A percentile compares a stretch with the other conserved stretches of the same genome.
Conservation (phyloP, 2,797 vertebrate genomes). For the Cuculus canorus region DNA sequence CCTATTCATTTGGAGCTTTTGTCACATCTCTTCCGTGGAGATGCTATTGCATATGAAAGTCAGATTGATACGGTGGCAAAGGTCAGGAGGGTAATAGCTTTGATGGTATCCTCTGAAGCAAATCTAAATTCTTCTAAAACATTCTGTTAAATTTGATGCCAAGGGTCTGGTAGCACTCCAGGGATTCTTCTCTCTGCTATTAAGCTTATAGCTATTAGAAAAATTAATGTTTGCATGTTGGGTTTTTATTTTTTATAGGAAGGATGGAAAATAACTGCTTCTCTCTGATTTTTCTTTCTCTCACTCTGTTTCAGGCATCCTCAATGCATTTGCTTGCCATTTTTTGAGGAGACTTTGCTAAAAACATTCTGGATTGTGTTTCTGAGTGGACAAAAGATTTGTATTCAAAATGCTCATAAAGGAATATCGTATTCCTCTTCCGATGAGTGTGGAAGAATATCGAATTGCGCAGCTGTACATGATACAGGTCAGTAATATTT, state of each 20-base stretch:
- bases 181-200: constrained; percentile 21
- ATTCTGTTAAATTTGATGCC: not conserved
- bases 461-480: constrained; percentile 99
- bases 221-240: constrained; percentile 28
- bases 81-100: constrained; percentile 5
- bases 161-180: constrained; percentile 1
- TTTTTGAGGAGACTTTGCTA: constrained; percentile 78
- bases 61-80: not conserved
- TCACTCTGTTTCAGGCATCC: constrained; percentile 77
- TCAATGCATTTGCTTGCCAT: constrained; percentile 79
- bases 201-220: not conserved
- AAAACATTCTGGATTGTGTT: constrained; percentile 64
- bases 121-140: not conserved
- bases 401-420: constrained; percentile 94
- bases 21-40: not conserved
- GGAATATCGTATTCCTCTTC: constrained; percentile 96
- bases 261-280: constrained; percentile 51
- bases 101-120: constrained; percentile 19
- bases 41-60: not conserved
- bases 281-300: not conserved
- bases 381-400: constrained; percentile 61
- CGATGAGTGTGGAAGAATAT: constrained; percentile 98
- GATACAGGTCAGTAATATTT: constrained; percentile 88
- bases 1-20: not conserved
- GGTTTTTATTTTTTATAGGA: not conserved